Conservation (phyloP, 2,888 invertebrate species). For the Stegophylla sp. region DNA sequence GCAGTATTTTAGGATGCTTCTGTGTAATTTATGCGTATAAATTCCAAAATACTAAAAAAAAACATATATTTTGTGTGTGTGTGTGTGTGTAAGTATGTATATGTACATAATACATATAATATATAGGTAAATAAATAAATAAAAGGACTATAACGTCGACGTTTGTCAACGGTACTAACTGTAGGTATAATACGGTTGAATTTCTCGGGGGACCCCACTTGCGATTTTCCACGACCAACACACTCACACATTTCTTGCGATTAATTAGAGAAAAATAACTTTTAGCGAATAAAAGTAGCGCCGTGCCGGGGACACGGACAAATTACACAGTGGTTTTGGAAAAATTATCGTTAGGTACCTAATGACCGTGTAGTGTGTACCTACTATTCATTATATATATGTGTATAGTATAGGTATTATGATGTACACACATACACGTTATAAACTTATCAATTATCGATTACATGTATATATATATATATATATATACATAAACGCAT, state of each 20-base stretch:
- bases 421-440: too few species aligned
- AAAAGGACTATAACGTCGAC: slow-evolving; percentile 32
- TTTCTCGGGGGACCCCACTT: slow-evolving; percentile 1
- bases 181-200: neutral
- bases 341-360: neutral
- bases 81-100: neutral
- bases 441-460: too few species aligned
- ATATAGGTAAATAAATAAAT: neutral
- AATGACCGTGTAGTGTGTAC: neutral
- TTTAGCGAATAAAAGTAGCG: neutral
- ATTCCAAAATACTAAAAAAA: slow-evolving; percentile 18
- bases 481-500: too few species aligned
- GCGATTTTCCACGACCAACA: slow-evolving; percentile 14
- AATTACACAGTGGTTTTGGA: slow-evolving; percentile 10
- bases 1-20: slow-evolving; percentile 37
- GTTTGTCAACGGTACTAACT: slow-evolving; percentile 1
- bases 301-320: slow-evolving; percentile 20
- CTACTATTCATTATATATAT: neutral
- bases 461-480: neutral
- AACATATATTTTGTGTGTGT: neutral
- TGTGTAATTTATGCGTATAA: slow-evolving; percentile 51
- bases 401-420: neutral
- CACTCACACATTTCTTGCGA: neutral
- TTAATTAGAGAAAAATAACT: slow-evolving; percentile 26
- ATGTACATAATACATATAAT: neutral